Evolutionary conservation across 2,888 invertebrate species (phyloP).

Genomic region (Ennomos fuscantarius): DNA sequence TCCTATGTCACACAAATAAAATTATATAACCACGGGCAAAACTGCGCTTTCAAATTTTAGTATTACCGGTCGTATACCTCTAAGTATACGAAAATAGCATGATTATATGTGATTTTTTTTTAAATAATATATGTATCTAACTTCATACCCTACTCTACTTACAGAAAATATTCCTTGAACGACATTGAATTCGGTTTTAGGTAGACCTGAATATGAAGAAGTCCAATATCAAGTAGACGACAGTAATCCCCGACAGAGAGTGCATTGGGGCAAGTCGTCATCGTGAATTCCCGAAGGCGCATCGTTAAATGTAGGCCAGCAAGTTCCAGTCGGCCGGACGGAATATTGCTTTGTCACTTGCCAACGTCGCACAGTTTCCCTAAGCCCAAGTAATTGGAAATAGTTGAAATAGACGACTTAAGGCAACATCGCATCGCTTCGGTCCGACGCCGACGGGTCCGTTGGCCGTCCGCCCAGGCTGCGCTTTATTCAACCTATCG

Average conservation of each 20-base stretch:
- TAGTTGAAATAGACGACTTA: constrained; percentile 81
- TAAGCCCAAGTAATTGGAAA: constrained; percentile 85
- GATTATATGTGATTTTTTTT: constrained; percentile 6
- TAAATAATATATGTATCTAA: constrained; percentile 6
- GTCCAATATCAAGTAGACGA: constrained; percentile 54
- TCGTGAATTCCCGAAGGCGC: constrained; percentile 79
- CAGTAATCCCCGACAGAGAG: constrained; percentile 71
- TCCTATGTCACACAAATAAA: constrained; percentile 63
- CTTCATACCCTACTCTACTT: background rate
- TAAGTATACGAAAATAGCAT: constrained; percentile 21
- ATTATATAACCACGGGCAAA: constrained; percentile 58
- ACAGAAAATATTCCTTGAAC: background rate
- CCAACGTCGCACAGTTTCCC: constrained; percentile 77
- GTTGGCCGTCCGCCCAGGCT: constrained; percentile 5
- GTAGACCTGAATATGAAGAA: constrained; percentile 22
- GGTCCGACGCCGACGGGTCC: constrained; percentile 31
- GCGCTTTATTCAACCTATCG: constrained; percentile 26
- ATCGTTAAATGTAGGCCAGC: constrained; percentile 81
- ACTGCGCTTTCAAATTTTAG: constrained; percentile 37
- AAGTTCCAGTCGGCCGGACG: constrained; percentile 70
- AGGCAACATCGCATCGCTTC: constrained; percentile 60
- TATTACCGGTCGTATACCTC: constrained; percentile 32
- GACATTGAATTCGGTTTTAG: background rate
- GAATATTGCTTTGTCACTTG: constrained; percentile 85
- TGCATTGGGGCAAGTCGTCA: constrained; percentile 74